Evolutionary conservation across 2,888 invertebrate species (phyloP).

Genomic region (Helobdella robusta): DNA sequence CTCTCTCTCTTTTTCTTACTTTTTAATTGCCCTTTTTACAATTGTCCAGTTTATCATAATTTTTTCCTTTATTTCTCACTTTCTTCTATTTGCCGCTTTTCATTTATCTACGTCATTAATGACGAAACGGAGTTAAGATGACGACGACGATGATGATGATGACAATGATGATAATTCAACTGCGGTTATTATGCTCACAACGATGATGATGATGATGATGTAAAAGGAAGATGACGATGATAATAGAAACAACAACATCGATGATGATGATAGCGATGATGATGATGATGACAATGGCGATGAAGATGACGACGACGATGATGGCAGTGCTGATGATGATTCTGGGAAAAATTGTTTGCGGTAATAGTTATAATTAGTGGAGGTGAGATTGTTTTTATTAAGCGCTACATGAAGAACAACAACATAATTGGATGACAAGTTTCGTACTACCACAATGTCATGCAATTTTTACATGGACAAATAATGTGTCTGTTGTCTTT

Average conservation of each 20-base stretch:
- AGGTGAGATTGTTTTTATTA: too few species aligned
- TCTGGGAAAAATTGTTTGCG: background rate
- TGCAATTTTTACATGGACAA: too few species aligned
- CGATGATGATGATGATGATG: constrained; percentile 17
- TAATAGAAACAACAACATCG: background rate
- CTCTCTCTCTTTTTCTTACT: background rate
- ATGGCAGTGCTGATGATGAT: background rate
- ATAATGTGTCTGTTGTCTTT: constrained; percentile 14
- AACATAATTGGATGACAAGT: too few species aligned
- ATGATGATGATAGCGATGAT: background rate
- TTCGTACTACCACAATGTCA: too few species aligned
- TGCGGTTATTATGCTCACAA: background rate
- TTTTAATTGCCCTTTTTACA: background rate
- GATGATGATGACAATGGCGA: background rate
- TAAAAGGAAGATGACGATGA: constrained; percentile 3
- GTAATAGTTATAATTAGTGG: background rate
- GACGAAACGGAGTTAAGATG: background rate
- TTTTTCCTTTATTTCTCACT: background rate
- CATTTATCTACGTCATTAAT: background rate
- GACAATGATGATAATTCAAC: constrained; percentile 12
- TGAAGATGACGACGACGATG: background rate
- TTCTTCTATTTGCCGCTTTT: background rate
- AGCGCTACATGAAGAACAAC: too few species aligned
- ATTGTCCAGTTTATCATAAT: background rate
- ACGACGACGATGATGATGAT: background rate